A percentile compares a stretch with the other conserved stretches of the same genome.
Evolutionary conservation across 2,888 invertebrate genomes (phyloP).

Genomic region (Dicycla oo): DNA sequence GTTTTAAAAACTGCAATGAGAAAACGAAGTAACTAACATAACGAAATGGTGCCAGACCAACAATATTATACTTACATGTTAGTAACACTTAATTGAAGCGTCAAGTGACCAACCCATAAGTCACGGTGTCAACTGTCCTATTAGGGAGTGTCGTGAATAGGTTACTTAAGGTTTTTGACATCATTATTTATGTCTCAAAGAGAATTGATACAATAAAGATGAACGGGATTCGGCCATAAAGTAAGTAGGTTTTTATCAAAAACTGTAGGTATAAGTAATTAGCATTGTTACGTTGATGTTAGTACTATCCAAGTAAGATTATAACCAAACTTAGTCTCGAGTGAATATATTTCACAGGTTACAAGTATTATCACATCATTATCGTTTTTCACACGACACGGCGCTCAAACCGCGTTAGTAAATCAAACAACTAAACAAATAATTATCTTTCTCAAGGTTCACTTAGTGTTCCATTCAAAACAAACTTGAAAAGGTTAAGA

Average conservation of each 20-base stretch:
- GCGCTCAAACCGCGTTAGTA: conserved; percentile 16
- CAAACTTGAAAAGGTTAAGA: conserved; percentile 18
- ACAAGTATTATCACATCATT: not conserved
- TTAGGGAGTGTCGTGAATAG: conserved; percentile 26
- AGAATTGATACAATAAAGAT: conserved; percentile 14
- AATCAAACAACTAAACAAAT: conserved; percentile 49
- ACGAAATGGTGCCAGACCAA: not conserved
- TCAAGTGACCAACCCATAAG: conserved; percentile 23
- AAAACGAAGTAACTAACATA: not conserved
- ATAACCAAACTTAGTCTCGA: not conserved
- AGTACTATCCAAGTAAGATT: not conserved
- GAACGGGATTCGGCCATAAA: not conserved
- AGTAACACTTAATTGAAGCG: conserved; percentile 21
- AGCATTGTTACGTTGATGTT: not conserved
- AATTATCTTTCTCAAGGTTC: conserved; percentile 42
- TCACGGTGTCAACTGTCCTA: conserved; percentile 36
- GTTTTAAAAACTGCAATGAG: not conserved
- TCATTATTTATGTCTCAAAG: conserved; percentile 10
- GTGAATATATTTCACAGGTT: conserved; percentile 6
- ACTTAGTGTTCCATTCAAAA: conserved; percentile 33
- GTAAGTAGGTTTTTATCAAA: not conserved
- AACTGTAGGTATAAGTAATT: not conserved
- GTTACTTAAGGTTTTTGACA: conserved; percentile 44
- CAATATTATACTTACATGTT: conserved; percentile 6
- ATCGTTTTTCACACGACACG: conserved; percentile 20